phyloP scores from a whole-genome alignment of 2,797 vertebrate species.

The Macropus fuliginosus region DNA sequence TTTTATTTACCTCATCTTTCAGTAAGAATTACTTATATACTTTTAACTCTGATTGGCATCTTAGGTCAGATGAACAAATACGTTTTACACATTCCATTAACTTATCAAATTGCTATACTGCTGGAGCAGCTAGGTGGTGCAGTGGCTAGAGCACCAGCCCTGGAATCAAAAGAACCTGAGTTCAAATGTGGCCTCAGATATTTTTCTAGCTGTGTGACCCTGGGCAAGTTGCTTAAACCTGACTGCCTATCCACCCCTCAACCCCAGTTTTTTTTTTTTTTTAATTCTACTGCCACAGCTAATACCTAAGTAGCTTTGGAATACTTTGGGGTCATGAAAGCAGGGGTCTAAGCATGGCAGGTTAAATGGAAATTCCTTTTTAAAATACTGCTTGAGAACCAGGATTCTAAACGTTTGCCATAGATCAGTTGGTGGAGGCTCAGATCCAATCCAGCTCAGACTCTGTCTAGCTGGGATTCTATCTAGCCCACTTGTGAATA shows the following conservation, averaged over 20 bases:
- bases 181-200: neutral
- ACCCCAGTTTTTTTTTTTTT: too few relatives aligned
- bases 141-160: neutral
- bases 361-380: neutral
- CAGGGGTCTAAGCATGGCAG: neutral
- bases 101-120: conserved; percentile 28
- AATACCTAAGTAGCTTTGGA: neutral
- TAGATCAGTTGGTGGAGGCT: neutral
- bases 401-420: neutral
- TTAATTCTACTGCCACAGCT: neutral
- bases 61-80: conserved; percentile 24
- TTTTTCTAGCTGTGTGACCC: neutral
- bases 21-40: conserved; percentile 37
- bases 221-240: neutral
- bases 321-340: neutral
- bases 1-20: conserved; percentile 54
- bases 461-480: too few relatives aligned
- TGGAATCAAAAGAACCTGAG: neutral
- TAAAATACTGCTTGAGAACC: neutral
- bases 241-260: too few relatives aligned
- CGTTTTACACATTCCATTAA: conserved; percentile 45
- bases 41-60: conserved; percentile 62
- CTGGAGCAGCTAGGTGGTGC: neutral
- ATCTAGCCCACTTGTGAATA: too few relatives aligned
- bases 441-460: too few relatives aligned